Conservation (phyloP, 2,113 vertebrate genomes). For the Oceanodroma tethys region DNA sequence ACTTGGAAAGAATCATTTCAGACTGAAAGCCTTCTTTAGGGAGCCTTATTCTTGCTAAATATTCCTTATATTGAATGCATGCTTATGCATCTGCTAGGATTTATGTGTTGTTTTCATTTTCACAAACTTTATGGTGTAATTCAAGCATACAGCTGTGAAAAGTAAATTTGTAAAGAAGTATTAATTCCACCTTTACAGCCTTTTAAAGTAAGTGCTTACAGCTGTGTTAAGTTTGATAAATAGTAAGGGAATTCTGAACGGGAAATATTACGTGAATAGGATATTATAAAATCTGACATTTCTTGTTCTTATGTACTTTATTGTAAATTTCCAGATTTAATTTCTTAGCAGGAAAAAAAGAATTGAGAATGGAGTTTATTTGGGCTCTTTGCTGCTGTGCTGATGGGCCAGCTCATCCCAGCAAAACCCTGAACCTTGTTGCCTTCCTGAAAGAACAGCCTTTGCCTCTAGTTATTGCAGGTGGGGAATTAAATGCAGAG, state of each 20-base stretch:
- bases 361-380: background rate
- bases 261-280: background rate
- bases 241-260: background rate
- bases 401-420: background rate
- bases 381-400: background rate
- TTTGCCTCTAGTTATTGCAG: background rate
- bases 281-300: background rate
- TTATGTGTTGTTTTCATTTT: background rate
- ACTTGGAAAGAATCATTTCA: background rate
- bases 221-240: background rate
- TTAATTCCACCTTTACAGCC: background rate
- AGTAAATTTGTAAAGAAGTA: background rate
- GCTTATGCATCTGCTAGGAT: no score
- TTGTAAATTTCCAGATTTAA: background rate
- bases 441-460: background rate
- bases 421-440: background rate
- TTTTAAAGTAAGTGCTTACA: background rate
- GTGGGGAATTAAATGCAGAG: background rate
- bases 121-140: background rate
- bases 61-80: background rate
- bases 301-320: background rate
- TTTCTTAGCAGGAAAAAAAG: background rate
- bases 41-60: background rate
- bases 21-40: background rate
- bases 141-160: background rate